Conservation (phyloP, 2,113 vertebrate genomes). For the Camelus dromedarius region DNA sequence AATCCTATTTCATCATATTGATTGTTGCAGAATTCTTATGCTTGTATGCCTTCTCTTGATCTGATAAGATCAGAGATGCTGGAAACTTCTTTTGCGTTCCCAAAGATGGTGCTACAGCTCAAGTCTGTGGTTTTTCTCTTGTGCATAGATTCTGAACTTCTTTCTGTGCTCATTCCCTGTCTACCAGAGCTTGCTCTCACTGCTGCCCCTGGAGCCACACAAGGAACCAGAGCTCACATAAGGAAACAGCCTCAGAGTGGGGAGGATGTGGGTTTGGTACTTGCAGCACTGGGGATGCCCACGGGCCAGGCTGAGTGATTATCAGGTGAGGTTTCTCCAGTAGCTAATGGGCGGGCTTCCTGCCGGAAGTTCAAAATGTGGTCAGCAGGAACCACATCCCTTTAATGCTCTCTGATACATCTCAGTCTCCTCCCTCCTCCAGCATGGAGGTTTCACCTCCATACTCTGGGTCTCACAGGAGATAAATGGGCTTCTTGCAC, state of each 20-base stretch:
- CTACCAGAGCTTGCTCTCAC: background rate
- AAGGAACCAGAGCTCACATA: background rate
- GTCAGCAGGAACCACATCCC: background rate
- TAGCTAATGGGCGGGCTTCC: background rate
- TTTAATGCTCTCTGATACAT: background rate
- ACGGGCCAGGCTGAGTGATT: background rate
- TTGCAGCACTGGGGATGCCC: background rate
- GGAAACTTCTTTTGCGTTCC: background rate
- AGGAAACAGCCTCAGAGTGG: background rate
- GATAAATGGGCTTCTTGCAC: background rate
- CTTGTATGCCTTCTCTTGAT: background rate
- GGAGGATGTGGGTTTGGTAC: background rate
- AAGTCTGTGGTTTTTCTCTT: background rate
- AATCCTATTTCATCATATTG: background rate
- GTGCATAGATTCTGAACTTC: background rate
- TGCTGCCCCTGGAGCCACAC: background rate
- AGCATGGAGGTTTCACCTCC: background rate
- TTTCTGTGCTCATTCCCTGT: background rate
- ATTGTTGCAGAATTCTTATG: background rate
- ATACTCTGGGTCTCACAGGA: background rate
- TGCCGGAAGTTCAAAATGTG: background rate
- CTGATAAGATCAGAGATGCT: background rate
- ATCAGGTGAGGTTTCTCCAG: too few species aligned
- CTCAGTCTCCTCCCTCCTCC: background rate
- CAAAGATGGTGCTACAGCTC: background rate